Evolutionary conservation across 2,797 vertebrate genomes (phyloP).

Genomic region (Cossypha niveicapilla): DNA sequence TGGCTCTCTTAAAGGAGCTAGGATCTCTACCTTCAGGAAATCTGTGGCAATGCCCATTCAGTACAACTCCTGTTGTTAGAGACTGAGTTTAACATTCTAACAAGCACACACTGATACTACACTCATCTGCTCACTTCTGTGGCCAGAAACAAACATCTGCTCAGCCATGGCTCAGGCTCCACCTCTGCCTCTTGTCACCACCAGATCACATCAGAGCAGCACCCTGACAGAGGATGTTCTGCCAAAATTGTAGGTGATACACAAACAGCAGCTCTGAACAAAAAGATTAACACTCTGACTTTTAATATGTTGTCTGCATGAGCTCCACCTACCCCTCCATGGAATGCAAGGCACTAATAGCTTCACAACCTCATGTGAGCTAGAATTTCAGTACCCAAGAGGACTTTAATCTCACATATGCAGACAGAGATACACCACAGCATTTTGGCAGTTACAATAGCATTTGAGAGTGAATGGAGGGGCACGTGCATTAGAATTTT

Average conservation of each 20-base stretch:
- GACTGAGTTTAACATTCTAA: neutral
- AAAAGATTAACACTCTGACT: neutral
- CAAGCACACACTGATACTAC: neutral
- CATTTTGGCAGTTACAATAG: neutral
- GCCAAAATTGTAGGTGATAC: neutral
- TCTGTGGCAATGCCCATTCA: neutral
- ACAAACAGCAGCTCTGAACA: neutral
- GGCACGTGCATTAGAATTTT: neutral
- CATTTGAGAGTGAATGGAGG: neutral
- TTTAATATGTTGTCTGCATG: neutral
- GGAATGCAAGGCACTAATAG: neutral
- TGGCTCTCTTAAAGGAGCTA: neutral
- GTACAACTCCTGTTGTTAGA: neutral
- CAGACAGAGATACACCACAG: neutral
- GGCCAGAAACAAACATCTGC: neutral
- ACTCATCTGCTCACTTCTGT: neutral
- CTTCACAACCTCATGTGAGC: neutral
- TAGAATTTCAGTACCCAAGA: neutral
- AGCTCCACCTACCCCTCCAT: neutral
- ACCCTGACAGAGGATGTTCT: neutral
- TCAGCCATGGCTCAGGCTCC: neutral
- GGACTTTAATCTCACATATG: neutral
- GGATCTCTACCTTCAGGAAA: neutral
- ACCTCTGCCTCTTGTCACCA: neutral
- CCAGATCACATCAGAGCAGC: neutral